phyloP scores from a whole-genome alignment of 2,888 invertebrate genomes.

The Busseola fusca region DNA sequence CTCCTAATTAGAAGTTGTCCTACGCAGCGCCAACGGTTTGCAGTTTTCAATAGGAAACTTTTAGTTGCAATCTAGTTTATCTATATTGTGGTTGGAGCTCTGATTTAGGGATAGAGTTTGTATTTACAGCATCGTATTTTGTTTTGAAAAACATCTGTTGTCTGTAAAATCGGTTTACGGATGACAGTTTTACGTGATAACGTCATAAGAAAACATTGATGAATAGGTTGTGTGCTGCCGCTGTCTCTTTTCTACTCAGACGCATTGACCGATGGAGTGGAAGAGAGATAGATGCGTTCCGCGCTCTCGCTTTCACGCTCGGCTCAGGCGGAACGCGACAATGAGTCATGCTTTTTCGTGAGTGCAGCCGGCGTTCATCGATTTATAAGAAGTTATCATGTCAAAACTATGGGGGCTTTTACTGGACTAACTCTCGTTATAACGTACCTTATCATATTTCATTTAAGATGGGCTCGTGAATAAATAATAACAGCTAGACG shows the following conservation, averaged over 20 bases:
- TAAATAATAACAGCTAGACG: background rate
- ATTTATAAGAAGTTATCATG: too few relatives aligned
- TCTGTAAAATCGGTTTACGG: too few relatives aligned
- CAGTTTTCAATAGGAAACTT: slow-evolving; percentile 72
- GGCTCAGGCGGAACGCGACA: too few relatives aligned
- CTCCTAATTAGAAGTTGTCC: slow-evolving; percentile 74
- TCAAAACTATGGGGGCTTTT: background rate
- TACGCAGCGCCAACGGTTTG: slow-evolving; percentile 63
- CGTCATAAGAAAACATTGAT: too few relatives aligned
- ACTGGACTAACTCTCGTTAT: background rate
- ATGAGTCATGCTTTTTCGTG: too few relatives aligned
- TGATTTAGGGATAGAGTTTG: slow-evolving; percentile 34
- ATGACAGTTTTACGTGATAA: too few relatives aligned
- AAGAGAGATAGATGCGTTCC: too few relatives aligned
- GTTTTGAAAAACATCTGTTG: background rate
- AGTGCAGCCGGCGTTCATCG: too few relatives aligned
- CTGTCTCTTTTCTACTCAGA: too few relatives aligned
- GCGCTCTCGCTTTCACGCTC: too few relatives aligned
- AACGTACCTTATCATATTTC: background rate
- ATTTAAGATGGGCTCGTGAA: background rate
- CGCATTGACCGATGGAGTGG: too few relatives aligned
- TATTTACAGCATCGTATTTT: background rate
- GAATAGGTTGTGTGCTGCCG: too few relatives aligned
- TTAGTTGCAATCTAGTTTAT: slow-evolving; percentile 65
- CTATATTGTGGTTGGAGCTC: slow-evolving; percentile 43